Evolutionary conservation across 2,888 invertebrate genomes (phyloP).

Genomic region (Microctonus aethiopoides): DNA sequence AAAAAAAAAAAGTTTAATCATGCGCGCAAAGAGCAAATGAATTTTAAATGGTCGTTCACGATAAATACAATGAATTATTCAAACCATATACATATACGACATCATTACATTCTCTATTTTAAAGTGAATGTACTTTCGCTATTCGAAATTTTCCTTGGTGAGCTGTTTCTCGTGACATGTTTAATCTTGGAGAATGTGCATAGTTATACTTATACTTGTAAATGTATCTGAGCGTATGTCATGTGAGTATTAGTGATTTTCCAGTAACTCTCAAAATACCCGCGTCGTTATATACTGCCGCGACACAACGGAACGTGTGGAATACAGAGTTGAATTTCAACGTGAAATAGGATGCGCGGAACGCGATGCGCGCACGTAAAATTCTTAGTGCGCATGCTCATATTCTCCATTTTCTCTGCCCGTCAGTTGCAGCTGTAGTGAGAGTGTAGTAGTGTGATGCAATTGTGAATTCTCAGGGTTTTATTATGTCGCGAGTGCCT

Average conservation of each 20-base stretch:
- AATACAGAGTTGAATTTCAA: constrained; percentile 25
- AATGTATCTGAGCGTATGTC: background rate
- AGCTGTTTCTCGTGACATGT: constrained; percentile 9
- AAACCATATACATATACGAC: background rate
- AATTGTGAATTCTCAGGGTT: background rate
- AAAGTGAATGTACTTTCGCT: background rate
- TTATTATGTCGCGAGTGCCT: constrained; percentile 71
- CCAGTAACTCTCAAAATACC: constrained; percentile 11
- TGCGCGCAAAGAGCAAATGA: background rate
- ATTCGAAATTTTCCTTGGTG: background rate
- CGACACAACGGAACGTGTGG: constrained; percentile 16
- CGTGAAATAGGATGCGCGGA: background rate
- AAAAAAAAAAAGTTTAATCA: background rate
- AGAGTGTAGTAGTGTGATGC: background rate
- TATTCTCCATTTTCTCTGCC: background rate
- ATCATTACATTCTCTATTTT: background rate
- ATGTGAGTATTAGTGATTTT: background rate
- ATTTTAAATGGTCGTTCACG: background rate
- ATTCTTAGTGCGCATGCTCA: constrained; percentile 37
- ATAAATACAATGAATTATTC: constrained; percentile 2
- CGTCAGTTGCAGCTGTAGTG: background rate
- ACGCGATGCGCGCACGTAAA: background rate
- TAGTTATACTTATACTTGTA: background rate
- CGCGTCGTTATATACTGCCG: background rate
- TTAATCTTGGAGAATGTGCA: background rate